Base-by-base conservation (phyloP, 1,140 invertebrate genomes). In the Achatina immaculata region DNA sequence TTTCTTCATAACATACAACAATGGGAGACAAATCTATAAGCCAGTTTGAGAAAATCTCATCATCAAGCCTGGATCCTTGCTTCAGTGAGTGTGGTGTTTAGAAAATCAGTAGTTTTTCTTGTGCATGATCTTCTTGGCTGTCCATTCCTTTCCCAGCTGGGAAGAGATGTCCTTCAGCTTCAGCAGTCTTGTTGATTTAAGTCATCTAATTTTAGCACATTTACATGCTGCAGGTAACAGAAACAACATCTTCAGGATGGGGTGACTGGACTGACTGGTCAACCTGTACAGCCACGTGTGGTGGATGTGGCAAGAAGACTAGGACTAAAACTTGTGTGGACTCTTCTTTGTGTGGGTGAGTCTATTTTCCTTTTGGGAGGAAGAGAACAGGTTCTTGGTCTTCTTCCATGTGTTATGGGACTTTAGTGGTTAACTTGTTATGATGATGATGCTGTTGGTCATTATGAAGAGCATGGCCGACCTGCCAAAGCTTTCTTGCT, bases 301-400 rank as follows among this genome's bases (percentile, higher is more conserved):
- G 86, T 34, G 86, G 86, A 24, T 87, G 86, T 72, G 86, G 86
- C 28, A 75, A 72, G 11, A 81, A 83, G 75, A 78, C 74, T 11
- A 75, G 84, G 0, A 66, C 77, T 9, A 68, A 83, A 69, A 66
- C 51, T 0, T 87, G 86, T 77, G 73, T 74, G 43, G 80, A 82
- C 42, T 69, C 69, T 2, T 48, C 80, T 1, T n/a, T 51, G 19
- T 86, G 85, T 66, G 80, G 82, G 85, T 86, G 65, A 68, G 84
- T 80, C n/a, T 4, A 21, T 31, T 28, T 51, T 48, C 36, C 31
- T 58, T 28, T 58, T 48, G n/a, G 36, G 4, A 3, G 16, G 42
- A n/a, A 45, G 2, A 43, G 11, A 43, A 14, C 28, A 14, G 71
- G 19, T 38, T 19, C 38, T 42, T 14, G 9, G 24, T 11, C 28